Evolutionary conservation across 2,888 invertebrate species (phyloP).

Genomic region (Drosophila leonis): DNA sequence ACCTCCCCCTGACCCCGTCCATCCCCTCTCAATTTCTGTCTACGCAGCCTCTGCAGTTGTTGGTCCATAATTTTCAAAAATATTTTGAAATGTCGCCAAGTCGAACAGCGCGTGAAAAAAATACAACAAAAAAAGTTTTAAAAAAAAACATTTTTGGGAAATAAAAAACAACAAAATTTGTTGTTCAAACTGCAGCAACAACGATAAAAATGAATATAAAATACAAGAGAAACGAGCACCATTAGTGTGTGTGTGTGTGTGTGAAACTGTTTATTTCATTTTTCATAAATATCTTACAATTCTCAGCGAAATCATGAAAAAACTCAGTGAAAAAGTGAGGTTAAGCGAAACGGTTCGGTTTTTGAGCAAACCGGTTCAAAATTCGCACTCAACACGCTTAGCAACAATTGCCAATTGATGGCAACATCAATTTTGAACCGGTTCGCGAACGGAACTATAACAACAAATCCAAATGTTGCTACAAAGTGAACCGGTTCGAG

Average conservation of each 20-base stretch:
- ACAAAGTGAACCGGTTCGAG: neutral
- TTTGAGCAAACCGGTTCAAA: neutral
- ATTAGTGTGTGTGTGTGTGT: conserved; percentile 28
- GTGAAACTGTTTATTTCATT: conserved; percentile 68
- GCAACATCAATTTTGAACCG: neutral
- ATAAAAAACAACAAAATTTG: conserved; percentile 39
- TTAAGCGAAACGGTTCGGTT: neutral
- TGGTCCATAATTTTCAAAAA: conserved; percentile 70
- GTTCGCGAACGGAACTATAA: neutral
- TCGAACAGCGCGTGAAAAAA: conserved; percentile 62
- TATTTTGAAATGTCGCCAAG: conserved; percentile 77
- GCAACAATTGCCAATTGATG: neutral
- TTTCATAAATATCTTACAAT: conserved; percentile 66
- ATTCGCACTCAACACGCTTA: neutral
- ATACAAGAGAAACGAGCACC: conserved; percentile 52
- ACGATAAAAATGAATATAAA: conserved; percentile 23
- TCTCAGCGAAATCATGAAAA: conserved; percentile 23
- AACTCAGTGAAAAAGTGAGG: conserved; percentile 4
- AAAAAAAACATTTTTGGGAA: conserved; percentile 2
- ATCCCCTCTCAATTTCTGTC: neutral
- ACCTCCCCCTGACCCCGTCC: neutral
- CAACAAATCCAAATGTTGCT: neutral
- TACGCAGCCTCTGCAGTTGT: conserved; percentile 55
- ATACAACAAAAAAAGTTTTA: conserved; percentile 4
- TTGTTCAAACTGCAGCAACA: conserved; percentile 37